Percentiles rank a stretch among this genome's conserved stretches.
Evolutionary conservation across 2,113 vertebrate genomes (phyloP).

Genomic region (Hassar affinis): DNA sequence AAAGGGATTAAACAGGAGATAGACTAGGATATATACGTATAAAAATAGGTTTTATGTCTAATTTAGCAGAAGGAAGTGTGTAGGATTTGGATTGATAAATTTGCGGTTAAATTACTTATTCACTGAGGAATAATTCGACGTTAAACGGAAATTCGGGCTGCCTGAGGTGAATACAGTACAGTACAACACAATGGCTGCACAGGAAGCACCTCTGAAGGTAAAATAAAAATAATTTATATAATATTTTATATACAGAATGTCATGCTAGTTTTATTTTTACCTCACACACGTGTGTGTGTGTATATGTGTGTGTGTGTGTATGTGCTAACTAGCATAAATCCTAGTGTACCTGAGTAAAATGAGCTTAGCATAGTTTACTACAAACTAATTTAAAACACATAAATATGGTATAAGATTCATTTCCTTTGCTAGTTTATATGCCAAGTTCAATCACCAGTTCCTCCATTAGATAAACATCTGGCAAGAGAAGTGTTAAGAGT

Average conservation of each 20-base stretch:
- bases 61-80: too few relatives aligned
- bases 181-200: constrained; percentile 54
- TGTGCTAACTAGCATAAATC: not conserved
- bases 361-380: not conserved
- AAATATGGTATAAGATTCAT: not conserved
- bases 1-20: not conserved
- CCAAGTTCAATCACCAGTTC: not conserved
- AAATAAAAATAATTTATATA: constrained; percentile 36
- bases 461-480: not conserved
- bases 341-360: not conserved
- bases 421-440: not conserved
- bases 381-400: not conserved
- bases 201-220: constrained; percentile 71
- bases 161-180: constrained; percentile 30
- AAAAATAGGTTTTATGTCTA: too few relatives aligned
- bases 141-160: too few relatives aligned
- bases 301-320: not conserved
- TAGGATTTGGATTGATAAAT: too few relatives aligned
- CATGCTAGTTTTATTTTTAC: not conserved
- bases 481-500: too few relatives aligned
- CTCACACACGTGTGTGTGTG: not conserved
- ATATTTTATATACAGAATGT: not conserved
- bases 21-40: too few relatives aligned
- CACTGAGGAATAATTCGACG: not conserved
- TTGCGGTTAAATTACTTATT: not conserved